Conservation (phyloP, 2,797 vertebrate species). For the Microtus obscurus region DNA sequence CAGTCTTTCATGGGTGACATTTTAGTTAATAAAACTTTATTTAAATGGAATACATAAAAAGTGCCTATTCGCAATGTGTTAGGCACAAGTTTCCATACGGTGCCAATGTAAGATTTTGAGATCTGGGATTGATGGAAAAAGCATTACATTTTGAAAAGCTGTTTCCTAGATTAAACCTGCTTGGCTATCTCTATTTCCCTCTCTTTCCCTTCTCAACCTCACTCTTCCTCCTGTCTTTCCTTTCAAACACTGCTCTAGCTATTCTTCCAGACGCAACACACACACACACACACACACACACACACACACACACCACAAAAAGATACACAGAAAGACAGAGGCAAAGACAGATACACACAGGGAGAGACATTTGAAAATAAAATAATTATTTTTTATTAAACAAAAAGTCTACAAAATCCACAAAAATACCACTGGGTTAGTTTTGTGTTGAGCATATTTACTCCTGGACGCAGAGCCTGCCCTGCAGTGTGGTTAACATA, state of each 20-base stretch:
- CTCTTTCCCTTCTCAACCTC: neutral
- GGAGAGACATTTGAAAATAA: slow-evolving; percentile 8
- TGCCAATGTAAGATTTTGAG: neutral
- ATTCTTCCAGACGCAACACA: neutral
- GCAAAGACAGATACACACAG: neutral
- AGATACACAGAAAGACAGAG: neutral
- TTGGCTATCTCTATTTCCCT: neutral
- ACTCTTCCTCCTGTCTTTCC: neutral
- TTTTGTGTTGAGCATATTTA: neutral
- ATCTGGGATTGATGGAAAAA: neutral
- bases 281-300: neutral
- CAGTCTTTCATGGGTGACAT: neutral
- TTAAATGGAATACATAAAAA: slow-evolving; percentile 44
- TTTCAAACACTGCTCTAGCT: neutral
- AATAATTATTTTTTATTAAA: neutral
- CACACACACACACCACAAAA: neutral
- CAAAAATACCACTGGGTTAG: neutral
- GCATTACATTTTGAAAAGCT: neutral
- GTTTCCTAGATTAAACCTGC: neutral
- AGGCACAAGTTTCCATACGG: neutral
- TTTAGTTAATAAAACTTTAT: slow-evolving; percentile 46
- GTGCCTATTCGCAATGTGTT: neutral
- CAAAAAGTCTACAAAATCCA: neutral
- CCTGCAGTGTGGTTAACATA: neutral
- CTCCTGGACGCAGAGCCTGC: neutral